Conservation (phyloP, 2,113 vertebrate genomes). For the Stomatorhinus ivindoensis region DNA sequence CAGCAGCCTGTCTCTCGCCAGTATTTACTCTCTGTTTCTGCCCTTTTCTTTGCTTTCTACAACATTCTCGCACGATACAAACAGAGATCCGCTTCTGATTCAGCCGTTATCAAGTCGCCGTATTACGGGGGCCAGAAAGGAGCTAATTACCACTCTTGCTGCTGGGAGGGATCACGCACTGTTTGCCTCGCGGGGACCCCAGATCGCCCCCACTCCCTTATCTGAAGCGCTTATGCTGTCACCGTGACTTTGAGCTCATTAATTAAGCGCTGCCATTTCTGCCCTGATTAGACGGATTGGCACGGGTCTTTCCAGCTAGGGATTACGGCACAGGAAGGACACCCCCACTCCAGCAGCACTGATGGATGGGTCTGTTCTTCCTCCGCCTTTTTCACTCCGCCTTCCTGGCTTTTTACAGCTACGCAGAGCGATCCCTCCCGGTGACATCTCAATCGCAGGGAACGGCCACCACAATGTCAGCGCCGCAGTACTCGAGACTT, state of each 20-base stretch:
- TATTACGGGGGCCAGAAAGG: conserved; percentile 13
- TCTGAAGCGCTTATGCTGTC: conserved; percentile 32
- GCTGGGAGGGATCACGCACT: conserved; percentile 3
- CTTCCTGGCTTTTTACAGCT: background rate
- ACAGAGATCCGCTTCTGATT: conserved; percentile 17
- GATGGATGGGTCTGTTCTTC: conserved; percentile 22
- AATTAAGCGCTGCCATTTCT: conserved; percentile 16
- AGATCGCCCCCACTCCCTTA: conserved; percentile 26
- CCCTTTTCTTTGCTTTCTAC: background rate
- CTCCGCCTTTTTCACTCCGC: background rate
- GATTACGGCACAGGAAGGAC: background rate
- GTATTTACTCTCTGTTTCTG: background rate
- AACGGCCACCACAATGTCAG: background rate
- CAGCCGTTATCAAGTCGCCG: background rate
- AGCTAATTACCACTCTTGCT: conserved; percentile 31
- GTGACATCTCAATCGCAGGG: conserved; percentile 24
- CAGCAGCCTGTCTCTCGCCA: background rate
- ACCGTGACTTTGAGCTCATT: conserved; percentile 23
- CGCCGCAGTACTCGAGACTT: background rate
- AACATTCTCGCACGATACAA: background rate
- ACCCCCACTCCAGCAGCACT: conserved; percentile 1
- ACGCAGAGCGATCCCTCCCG: conserved; percentile 23
- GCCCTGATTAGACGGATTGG: conserved; percentile 14
- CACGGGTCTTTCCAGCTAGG: background rate
- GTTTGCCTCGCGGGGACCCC: conserved; percentile 15